Evolutionary conservation across 2,113 vertebrate species (phyloP), one percentile per base, ranked within the genome.

Genomic region (Columba janthina): DNA sequence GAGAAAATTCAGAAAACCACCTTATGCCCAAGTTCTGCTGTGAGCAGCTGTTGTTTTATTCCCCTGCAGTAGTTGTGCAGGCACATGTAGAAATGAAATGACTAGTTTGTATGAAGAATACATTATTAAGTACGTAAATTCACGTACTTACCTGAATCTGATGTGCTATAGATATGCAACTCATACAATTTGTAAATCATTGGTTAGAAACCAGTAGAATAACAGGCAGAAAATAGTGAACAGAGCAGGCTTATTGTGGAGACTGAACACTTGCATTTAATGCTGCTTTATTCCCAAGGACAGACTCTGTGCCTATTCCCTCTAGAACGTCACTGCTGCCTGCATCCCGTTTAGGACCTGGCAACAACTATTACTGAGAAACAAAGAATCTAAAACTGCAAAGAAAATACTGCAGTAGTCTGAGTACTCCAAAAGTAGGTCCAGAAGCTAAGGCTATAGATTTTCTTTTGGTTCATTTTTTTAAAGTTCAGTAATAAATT

Each of bases 251-350:
- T 61, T 20, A 31, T 4, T 58, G 51, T 3, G 4, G 69, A n/a
- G 21, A 18, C 17, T 29, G 32, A 42, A 31, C n/a, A 6, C 8
- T 58, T 90, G n/a, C 22, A 10, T 54, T 76, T 48, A 16, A 15
- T 48, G 14, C 38, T 64, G 50, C 26, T 31, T 53, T 34, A 7
- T 64, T 51, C 17, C 5, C 8, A 25, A n/a, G 24, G 29, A 14
- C 5, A 65, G 32, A 9, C 8, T 3, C 29, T 54, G 22, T 13
- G 25, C 28, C 32, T 22, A 0, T 61, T 83, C 1, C 0, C 17
- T 72, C 22, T 62, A 26, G 58, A 40, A n/a, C 15, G 42, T 21
- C 9, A 24, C 58, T 81, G 34, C 50, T 87, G 29, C 22, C 25
- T 67, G n/a, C 14, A 4, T 48, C 25, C 21, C 5, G 0, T 34